Conservation (phyloP, 53 echinoderm and acorn worm species). For the Crossaster papposus region DNA sequence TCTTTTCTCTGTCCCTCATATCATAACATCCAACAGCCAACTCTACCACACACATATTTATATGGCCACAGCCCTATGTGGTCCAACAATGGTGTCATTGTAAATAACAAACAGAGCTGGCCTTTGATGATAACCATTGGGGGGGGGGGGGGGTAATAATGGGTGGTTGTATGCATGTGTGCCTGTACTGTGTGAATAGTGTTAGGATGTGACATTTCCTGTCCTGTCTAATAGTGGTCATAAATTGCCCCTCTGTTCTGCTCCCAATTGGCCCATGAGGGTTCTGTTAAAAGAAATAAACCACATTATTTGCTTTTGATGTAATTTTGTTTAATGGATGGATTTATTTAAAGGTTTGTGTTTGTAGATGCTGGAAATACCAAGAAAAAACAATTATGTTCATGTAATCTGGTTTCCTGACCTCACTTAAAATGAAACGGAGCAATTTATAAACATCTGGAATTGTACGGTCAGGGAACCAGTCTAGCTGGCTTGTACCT, state of each 20-base stretch:
- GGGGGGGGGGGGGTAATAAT: background rate
- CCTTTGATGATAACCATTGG: constrained; percentile 26
- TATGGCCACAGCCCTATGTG: background rate
- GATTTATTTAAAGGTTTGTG: too few relatives aligned
- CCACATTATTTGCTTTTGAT: too few relatives aligned
- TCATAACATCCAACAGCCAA: background rate
- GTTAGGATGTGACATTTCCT: background rate
- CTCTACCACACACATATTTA: background rate
- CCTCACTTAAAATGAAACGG: too few relatives aligned
- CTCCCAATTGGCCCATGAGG: background rate
- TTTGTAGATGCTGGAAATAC: too few relatives aligned
- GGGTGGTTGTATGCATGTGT: too few relatives aligned
- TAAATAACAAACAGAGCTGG: constrained; percentile 34
- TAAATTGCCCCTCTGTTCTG: background rate
- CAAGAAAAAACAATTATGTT: too few relatives aligned
- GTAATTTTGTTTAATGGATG: too few relatives aligned
- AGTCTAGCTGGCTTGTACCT: too few relatives aligned
- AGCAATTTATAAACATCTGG: too few relatives aligned
- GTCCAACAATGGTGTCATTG: constrained; percentile 29
- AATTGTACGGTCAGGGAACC: too few relatives aligned
- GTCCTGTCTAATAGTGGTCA: background rate
- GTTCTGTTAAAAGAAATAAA: background rate
- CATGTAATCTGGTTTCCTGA: too few relatives aligned
- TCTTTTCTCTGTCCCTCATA: background rate
- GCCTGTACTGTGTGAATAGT: too few relatives aligned